Percentiles rank a stretch among this genome's conserved stretches.
These are phyloP conservation scores for Phodopus roborovskii DNA, from an alignment of 2,113 vertebrate species.

Conservation along the genomic window DNA sequence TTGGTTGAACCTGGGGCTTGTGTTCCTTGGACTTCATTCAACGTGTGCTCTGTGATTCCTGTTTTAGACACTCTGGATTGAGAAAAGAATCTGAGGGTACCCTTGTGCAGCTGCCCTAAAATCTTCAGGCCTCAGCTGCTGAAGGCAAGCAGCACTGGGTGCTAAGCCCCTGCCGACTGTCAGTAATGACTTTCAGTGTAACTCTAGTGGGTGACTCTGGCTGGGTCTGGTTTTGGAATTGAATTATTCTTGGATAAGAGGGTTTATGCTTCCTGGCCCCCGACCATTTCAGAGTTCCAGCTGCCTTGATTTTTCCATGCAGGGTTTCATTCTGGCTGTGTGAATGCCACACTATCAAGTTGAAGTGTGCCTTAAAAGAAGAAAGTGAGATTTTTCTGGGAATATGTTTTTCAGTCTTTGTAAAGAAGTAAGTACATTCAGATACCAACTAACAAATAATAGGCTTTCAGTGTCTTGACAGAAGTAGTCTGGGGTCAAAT, in stretches of 20 bases:
- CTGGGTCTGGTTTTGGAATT: not conserved
- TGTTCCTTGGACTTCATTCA: not conserved
- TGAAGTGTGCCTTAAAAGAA: slow-evolving; percentile 36
- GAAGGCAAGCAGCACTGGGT: too few species aligned
- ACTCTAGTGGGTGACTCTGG: not conserved
- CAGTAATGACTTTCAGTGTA: not conserved
- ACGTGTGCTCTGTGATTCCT: not conserved
- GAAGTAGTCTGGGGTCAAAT: not conserved
- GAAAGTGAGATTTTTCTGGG: not conserved
- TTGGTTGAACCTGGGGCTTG: not conserved
- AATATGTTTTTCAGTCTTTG: slow-evolving; percentile 3
- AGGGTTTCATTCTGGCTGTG: not conserved
- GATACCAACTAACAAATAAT: not conserved
- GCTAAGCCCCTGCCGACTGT: not conserved
- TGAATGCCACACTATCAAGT: not conserved
- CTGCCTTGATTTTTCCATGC: not conserved
- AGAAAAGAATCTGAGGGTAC: not conserved
- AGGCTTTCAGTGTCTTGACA: not conserved
- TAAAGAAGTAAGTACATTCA: slow-evolving; percentile 26
- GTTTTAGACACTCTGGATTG: not conserved
- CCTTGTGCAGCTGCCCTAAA: not conserved
- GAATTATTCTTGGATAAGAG: not conserved
- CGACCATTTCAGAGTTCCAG: not conserved
- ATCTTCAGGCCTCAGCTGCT: not conserved
- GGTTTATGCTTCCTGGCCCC: not conserved